Percentiles rank a stretch among this genome's conserved stretches.
phyloP scores from a whole-genome alignment of 2,113 vertebrate genomes.

The Glaucomys volans region DNA sequence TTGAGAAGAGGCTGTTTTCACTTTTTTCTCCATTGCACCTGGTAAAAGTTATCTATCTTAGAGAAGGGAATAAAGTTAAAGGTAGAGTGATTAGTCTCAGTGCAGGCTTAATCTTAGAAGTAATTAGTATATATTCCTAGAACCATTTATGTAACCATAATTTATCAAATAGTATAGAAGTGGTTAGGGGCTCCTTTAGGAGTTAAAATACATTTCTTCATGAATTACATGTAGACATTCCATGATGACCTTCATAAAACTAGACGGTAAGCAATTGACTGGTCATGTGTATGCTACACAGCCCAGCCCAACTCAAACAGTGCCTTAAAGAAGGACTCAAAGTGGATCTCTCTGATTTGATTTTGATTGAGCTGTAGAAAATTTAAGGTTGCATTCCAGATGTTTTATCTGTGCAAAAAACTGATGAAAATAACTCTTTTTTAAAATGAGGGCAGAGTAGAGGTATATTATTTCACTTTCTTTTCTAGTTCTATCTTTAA shows the following conservation, averaged over 20 bases:
- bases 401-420: not conserved
- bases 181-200: not conserved
- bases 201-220: not conserved
- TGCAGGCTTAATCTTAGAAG: not conserved
- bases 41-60: not conserved
- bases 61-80: not conserved
- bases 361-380: conserved; percentile 25
- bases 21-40: not conserved
- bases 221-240: not conserved
- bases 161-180: not conserved
- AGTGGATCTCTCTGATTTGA: not conserved
- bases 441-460: not conserved
- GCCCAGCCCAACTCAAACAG: not conserved
- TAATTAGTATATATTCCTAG: not conserved
- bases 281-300: not conserved
- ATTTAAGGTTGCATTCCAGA: not conserved
- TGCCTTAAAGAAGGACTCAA: not conserved
- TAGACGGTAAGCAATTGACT: not conserved
- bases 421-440: not conserved
- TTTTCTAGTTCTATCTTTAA: not conserved
- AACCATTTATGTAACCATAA: not conserved
- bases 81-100: not conserved
- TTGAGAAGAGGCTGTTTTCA: not conserved
- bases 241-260: not conserved
- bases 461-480: not conserved